Evolutionary conservation across 92 coral and sea anemone species (phyloP).

Genomic region (Porites lobata): DNA sequence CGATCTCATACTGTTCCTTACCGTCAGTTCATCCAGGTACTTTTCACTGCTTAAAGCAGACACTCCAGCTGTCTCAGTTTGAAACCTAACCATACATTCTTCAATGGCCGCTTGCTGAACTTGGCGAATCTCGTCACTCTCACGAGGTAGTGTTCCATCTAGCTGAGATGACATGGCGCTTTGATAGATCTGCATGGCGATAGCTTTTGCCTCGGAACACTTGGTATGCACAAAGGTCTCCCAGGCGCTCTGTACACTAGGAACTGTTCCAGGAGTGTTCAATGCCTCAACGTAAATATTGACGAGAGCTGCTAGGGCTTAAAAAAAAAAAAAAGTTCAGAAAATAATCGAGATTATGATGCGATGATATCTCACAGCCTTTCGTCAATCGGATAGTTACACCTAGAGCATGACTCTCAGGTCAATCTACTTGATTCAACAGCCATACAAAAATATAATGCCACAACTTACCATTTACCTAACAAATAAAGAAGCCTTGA

Average conservation of each 20-base stretch:
- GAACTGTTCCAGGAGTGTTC: slow-evolving; percentile 82
- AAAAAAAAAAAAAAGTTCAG: background rate
- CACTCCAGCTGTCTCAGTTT: slow-evolving; percentile 58
- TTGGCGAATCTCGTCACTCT: slow-evolving; percentile 58
- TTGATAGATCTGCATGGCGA: slow-evolving; percentile 58
- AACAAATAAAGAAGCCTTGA: too few relatives aligned
- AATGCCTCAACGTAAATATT: slow-evolving; percentile 77
- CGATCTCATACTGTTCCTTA: slow-evolving; percentile 14
- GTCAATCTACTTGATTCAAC: too few relatives aligned
- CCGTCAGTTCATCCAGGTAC: slow-evolving; percentile 62
- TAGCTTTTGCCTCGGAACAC: slow-evolving; percentile 62
- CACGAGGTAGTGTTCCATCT: slow-evolving; percentile 46
- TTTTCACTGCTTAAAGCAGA: slow-evolving; percentile 60
- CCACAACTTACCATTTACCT: too few relatives aligned
- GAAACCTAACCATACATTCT: slow-evolving; percentile 37
- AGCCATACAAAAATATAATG: too few relatives aligned
- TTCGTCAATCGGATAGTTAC: too few relatives aligned
- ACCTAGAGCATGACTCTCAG: background rate
- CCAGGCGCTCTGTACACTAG: slow-evolving; percentile 76
- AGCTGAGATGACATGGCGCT: slow-evolving; percentile 47
- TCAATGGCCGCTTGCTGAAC: slow-evolving; percentile 56
- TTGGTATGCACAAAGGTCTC: slow-evolving; percentile 70
- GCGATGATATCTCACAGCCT: background rate
- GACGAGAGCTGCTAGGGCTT: slow-evolving; percentile 75
- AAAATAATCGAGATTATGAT: background rate